A percentile compares a stretch with the other conserved stretches of the same genome.
phyloP scores from a whole-genome alignment of 2,888 invertebrate species.

The Agriotes lineatus region DNA sequence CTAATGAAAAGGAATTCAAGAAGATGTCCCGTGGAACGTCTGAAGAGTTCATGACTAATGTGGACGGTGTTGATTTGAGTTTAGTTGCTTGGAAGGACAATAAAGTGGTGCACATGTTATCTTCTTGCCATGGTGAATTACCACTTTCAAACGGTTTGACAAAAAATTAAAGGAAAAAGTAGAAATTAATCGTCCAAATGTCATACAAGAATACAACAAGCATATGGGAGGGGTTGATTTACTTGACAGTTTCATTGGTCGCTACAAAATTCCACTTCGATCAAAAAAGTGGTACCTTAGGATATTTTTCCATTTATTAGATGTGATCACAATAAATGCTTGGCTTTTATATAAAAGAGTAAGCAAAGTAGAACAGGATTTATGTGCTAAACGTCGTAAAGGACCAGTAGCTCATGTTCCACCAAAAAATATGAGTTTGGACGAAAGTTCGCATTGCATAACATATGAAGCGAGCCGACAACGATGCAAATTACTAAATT shows the following conservation, averaged over 20 bases:
- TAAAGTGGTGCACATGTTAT: background rate
- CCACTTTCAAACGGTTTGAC: background rate
- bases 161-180: slow-evolving; percentile 21
- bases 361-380: background rate
- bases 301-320: no score
- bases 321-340: slow-evolving; percentile 42
- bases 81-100: slow-evolving; percentile 14
- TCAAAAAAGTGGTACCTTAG: slow-evolving; percentile 46
- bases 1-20: background rate
- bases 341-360: slow-evolving; percentile 1
- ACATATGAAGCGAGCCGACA: background rate
- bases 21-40: background rate
- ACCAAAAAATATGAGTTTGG: background rate
- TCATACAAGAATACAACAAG: no score
- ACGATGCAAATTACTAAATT: background rate
- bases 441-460: slow-evolving; percentile 5
- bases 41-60: background rate
- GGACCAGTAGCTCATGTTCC: background rate
- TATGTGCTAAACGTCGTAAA: background rate
- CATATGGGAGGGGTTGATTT: no score
- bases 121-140: background rate
- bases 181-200: slow-evolving; percentile 20
- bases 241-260: slow-evolving; percentile 37
- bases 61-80: background rate
- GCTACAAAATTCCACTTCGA: slow-evolving; percentile 41